phyloP scores from a whole-genome alignment of 2,113 vertebrate species.

The Ciconia maguari region DNA sequence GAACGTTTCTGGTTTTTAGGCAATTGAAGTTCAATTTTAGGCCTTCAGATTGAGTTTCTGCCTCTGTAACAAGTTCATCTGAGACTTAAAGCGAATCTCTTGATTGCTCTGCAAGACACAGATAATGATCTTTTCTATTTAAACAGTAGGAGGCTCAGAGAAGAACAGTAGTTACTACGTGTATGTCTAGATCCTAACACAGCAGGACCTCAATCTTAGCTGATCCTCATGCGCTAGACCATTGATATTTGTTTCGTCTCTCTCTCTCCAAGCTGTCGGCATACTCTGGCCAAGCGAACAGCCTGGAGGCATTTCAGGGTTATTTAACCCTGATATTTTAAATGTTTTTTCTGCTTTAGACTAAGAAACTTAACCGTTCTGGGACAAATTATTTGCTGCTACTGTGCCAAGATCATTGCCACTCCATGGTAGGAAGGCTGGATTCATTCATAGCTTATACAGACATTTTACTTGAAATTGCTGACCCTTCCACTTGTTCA shows the following conservation, averaged over 20 bases:
- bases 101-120: background rate
- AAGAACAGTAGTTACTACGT: background rate
- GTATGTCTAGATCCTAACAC: background rate
- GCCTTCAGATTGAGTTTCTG: background rate
- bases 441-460: background rate
- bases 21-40: background rate
- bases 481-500: background rate
- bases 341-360: background rate
- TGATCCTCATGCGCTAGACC: background rate
- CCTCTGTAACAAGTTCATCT: background rate
- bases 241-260: background rate
- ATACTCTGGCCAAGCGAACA: background rate
- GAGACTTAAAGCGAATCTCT: background rate
- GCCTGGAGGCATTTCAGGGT: background rate
- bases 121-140: background rate
- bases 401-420: background rate
- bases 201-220: background rate
- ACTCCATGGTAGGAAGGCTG: background rate
- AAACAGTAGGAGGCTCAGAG: background rate
- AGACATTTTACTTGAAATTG: background rate
- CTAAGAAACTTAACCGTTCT: background rate
- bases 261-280: background rate
- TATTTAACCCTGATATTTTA: background rate
- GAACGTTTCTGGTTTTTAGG: background rate
- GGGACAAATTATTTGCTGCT: background rate